phyloP scores from a whole-genome alignment of 2,797 vertebrate genomes.

The Pipistrellus kuhlii region DNA sequence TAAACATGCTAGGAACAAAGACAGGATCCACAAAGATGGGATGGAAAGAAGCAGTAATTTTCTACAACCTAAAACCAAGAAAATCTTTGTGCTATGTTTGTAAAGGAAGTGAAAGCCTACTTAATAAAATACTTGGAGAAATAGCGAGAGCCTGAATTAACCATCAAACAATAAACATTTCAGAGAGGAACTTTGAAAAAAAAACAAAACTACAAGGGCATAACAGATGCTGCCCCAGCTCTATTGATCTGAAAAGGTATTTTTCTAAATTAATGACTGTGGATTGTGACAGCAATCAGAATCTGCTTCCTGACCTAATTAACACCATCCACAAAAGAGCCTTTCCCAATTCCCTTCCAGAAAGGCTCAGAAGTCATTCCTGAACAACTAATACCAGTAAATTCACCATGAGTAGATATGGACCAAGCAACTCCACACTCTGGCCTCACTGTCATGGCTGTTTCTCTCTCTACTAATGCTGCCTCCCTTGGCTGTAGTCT shows the following conservation, averaged over 20 bases:
- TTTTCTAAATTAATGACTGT: conserved; percentile 1
- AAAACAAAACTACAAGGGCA: neutral
- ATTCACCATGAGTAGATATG: neutral
- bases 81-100: conserved; percentile 27
- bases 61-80: conserved; percentile 1
- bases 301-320: conserved; percentile 21
- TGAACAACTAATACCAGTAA: neutral
- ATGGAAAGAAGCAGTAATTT: neutral
- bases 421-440: neutral
- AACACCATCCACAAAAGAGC: neutral
- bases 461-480: neutral
- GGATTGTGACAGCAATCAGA: neutral
- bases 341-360: neutral
- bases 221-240: neutral
- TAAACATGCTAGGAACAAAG: conserved; percentile 41
- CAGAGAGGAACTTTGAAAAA: neutral
- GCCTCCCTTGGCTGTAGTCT: neutral
- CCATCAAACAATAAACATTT: conserved; percentile 2
- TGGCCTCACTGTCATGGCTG: neutral
- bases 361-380: neutral
- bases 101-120: neutral
- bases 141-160: conserved; percentile 7
- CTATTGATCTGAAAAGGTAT: neutral
- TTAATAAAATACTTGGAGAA: conserved; percentile 26
- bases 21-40: neutral